These are phyloP conservation scores for Australoheros scitulus DNA, from an alignment of 2,113 vertebrate species.

Conservation along the genomic window DNA sequence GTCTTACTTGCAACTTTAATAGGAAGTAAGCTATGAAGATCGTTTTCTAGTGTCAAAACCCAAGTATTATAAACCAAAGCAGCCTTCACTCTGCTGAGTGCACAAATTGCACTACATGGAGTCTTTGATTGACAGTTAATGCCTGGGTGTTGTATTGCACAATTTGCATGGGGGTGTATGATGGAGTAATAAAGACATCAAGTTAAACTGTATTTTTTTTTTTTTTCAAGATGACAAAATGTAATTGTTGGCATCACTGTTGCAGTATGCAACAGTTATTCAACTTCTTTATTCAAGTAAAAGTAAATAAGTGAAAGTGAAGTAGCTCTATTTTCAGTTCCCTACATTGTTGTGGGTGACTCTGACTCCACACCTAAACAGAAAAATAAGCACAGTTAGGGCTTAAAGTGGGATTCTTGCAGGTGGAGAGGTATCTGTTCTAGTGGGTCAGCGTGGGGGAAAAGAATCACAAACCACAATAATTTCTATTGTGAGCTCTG, in stretches of 20 bases:
- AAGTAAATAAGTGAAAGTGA: too few relatives aligned
- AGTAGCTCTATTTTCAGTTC: too few relatives aligned
- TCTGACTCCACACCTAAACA: too few relatives aligned
- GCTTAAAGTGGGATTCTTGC: too few relatives aligned
- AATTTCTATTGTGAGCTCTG: too few relatives aligned
- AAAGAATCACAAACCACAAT: too few relatives aligned
- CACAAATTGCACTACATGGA: background rate
- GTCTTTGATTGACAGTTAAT: background rate
- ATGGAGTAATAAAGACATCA: background rate
- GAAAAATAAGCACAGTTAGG: too few relatives aligned
- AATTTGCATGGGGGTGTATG: background rate
- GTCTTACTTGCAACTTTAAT: background rate
- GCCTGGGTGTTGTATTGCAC: background rate
- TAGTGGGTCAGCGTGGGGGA: too few relatives aligned
- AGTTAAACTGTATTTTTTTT: background rate
- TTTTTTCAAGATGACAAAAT: background rate
- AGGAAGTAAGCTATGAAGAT: background rate
- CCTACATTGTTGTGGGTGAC: too few relatives aligned
- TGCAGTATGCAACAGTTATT: background rate
- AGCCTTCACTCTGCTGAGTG: background rate
- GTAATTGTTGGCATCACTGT: background rate
- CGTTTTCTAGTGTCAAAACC: too few relatives aligned
- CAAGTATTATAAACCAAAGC: background rate
- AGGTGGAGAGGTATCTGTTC: too few relatives aligned
- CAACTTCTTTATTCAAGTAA: too few relatives aligned